Evolutionary conservation across 1,140 invertebrate species (phyloP), one percentile per base, ranked within the genome.

Genomic region (Euschistus heros): DNA sequence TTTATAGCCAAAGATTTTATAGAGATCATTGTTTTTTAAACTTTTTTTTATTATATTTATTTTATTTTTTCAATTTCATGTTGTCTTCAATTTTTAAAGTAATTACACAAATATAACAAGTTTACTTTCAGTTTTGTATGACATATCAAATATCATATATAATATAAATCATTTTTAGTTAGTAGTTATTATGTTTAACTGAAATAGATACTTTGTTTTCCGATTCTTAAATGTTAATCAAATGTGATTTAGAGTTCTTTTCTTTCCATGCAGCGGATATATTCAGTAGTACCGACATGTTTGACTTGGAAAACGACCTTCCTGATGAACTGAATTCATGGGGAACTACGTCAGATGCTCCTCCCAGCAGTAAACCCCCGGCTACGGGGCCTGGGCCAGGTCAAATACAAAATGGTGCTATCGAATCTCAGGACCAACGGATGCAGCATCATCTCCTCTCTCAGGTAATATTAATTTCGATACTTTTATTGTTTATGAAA

Each of bases 261-360:
- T 57, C 14, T 57, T 57, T 24, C n/a, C 24, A 26, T 52, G 42
- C 65, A 68, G 44, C 75, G 83, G 86, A 88, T 79, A 79, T 84
- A 69, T 82, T 90, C 74, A 84, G 86, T 66, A 87, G 86, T 78
- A 82, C 84, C 72, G 87, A 89, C 74, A 87, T 89, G 83, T 89
- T 89, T 75, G 86, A 89, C 78, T 80, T 93, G 75, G 91, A 93
- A 79, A 91, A 92, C 79, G 89, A 93, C 77, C 82, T 96, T 67
- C 92, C 92, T 42, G 92, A 95, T 80, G 93, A 95, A 77, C 78
- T 96, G 62, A 74, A 75, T 54, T 82, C 83, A 68, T 90, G 88
- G 87, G 66, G 67, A 50, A 65, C 67, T 85, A 24, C 54, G 26
- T 57, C 54, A 24, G 67, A 70, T 61, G 67, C 68, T 30, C 75